Conservation (phyloP, 64 coral and sea anemone genomes). For the Pocillopora damicornis region DNA sequence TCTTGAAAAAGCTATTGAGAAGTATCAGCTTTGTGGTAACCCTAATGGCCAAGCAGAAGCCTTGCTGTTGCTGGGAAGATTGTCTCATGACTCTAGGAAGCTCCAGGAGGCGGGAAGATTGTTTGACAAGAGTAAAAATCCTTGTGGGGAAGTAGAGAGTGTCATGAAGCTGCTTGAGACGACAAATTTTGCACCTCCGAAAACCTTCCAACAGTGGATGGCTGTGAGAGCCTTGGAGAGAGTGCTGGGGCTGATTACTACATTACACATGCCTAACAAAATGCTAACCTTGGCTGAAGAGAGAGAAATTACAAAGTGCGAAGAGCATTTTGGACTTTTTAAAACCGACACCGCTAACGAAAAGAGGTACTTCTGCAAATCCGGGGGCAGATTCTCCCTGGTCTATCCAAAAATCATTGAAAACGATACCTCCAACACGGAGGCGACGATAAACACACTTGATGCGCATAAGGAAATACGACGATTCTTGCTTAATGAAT, state of each 20-base stretch:
- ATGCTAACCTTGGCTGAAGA: background rate
- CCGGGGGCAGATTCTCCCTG: conserved; percentile 41
- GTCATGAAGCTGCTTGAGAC: conserved; percentile 34
- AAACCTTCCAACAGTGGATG: conserved; percentile 44
- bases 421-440: background rate
- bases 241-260: conserved; percentile 38
- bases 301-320: conserved; percentile 44
- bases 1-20: conserved; percentile 32
- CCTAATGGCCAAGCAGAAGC: conserved; percentile 57
- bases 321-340: conserved; percentile 64
- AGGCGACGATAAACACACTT: background rate
- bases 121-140: conserved; percentile 54
- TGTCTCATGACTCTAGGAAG: background rate
- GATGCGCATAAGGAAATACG: conserved; percentile 23
- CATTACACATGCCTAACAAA: conserved; percentile 38
- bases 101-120: conserved; percentile 48
- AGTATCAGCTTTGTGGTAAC: conserved; percentile 47
- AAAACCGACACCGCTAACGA: conserved; percentile 2
- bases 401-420: background rate
- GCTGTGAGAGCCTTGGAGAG: conserved; percentile 54
- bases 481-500: conserved; percentile 19
- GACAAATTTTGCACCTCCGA: conserved; percentile 3
- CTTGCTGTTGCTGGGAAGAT: conserved; percentile 35
- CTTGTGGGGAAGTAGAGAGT: conserved; percentile 72
- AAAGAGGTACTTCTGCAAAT: conserved; percentile 1